Evolutionary conservation across 2,797 vertebrate genomes (phyloP), one percentile per base, ranked within the genome.

Genomic region (Astyanax mexicanus): DNA sequence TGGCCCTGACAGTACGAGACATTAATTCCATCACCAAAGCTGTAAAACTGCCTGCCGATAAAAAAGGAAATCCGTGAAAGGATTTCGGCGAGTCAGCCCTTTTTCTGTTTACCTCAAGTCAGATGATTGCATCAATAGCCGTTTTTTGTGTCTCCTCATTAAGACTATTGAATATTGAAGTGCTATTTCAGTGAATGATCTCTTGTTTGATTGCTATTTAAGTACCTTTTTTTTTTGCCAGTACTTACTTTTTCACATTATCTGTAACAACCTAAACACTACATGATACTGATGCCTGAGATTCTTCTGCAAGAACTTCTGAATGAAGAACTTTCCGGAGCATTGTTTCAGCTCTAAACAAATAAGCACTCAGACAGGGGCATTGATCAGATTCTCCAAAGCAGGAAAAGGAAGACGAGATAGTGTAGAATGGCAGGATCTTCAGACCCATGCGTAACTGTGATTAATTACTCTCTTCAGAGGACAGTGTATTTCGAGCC

Each of bases 391-490:
- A 81, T 61, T 84, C 80, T 84, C 87, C 84, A 85, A 83, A 87
- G 84, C 84, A 79, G 76, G 86, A 82, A 71, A 81, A 80, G 81
- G 73, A 82, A 49, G 12, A 79, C 67, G 83, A 88, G 81, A 81
- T 79, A 86, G 75, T 73, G 81, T 62, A 55, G 65, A 72, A 77
- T 58, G 68, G 67, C 23, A 74, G 49, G 49, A 52, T 81, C 66
- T 23, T 35, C 84, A 87, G 79, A 81, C 64, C 82, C 82, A 2
- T 29, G 82, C 84, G 88, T 91, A 93, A 94, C 90, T 83, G 88
- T 91, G 91, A 94, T 93, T 91, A 92, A 92, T 93, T 80, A 69
- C 86, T 87, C 86, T 91, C 84, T 84, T 79, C 83, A 93, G 92
- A 89, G 81, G 88, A 88, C 66, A 88, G 90, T 13, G 81, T 94